These are phyloP conservation scores for Nephrotoma flavescens DNA, from an alignment of 2,888 invertebrate species.

Conservation along the genomic window DNA sequence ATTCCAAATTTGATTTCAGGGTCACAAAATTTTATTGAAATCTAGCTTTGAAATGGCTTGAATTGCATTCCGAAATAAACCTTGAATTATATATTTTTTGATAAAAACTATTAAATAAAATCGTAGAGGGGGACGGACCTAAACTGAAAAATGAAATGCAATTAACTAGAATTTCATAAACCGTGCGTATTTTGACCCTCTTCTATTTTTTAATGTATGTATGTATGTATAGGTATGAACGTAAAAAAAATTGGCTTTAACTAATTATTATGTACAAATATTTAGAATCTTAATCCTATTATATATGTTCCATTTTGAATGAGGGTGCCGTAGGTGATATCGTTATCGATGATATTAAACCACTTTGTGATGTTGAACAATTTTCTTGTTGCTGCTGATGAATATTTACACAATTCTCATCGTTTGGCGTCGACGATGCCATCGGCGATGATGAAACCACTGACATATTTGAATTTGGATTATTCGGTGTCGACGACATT, in stretches of 20 bases:
- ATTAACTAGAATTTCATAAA: background rate
- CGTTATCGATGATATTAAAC: slow-evolving; percentile 27
- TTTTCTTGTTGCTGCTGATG: background rate
- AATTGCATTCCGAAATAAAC: too few species aligned
- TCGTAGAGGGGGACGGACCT: background rate
- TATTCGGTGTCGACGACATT: background rate
- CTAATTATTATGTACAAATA: background rate
- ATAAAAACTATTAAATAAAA: background rate
- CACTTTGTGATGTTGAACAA: slow-evolving; percentile 17
- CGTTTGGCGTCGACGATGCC: slow-evolving; percentile 10
- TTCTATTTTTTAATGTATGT: background rate
- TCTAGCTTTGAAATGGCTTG: too few species aligned
- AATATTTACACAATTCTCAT: slow-evolving; percentile 5
- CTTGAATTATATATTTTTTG: too few species aligned
- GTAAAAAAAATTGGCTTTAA: background rate
- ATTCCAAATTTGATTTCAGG: too few species aligned
- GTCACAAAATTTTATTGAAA: too few species aligned
- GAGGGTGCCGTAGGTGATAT: slow-evolving; percentile 27
- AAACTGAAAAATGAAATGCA: background rate
- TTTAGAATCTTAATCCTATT: background rate
- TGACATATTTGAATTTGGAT: slow-evolving; percentile 12
- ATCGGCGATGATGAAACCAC: slow-evolving; percentile 7
- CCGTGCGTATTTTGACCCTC: background rate
- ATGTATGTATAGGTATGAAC: too few species aligned
- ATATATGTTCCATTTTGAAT: slow-evolving; percentile 31